Evolutionary conservation across 2,888 invertebrate genomes (phyloP), one percentile per base, ranked within the genome.

Genomic region (Rotaria socialis): DNA sequence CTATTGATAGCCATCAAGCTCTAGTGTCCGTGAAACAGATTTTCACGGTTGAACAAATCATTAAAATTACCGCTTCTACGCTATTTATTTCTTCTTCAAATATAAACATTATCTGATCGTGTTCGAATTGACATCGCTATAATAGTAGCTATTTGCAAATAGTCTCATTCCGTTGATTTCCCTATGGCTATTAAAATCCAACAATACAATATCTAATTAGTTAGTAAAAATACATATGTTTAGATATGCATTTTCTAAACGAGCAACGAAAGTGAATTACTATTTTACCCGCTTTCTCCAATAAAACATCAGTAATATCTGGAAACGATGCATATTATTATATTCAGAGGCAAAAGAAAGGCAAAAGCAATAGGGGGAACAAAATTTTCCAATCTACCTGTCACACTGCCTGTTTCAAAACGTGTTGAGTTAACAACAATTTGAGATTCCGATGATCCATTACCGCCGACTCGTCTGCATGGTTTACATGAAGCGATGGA

Each of bases 321-420:
- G 47, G 43, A 80, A 74, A 74, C 24, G 74, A 74, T 74, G 22
- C 1, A 27, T 60, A 3, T 27, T 27, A 60, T 60, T 24, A 60
- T 60, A 56, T 7, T 56, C 3, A 60, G 8, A 60, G 47, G 47
- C 47, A 47, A 52, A 35, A 4, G 19, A 35, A 27, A 27, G 35
- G 0, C 35, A 27, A 27, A n/a, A 35, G 1, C 0, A 67, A 5
- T 14, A 67, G 5, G 5, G 5, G 1, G 2, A 35, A 67, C 5
- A 67, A 35, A 5, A 4, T 7, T 67, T 0, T 7, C 0, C 35
- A 35, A 80, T n/a, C 5, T 47, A 80, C 80, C 80, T 80, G 80
- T 80, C 2, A 80, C 80, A 80, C 80, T 80, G 47, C 80, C 80
- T n/a, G 80, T 80, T 80, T 80, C 80, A n/a, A 80, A 80, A n/a